Conservation (phyloP, 1,140 invertebrate genomes). For the Pseudoatta argentina region DNA sequence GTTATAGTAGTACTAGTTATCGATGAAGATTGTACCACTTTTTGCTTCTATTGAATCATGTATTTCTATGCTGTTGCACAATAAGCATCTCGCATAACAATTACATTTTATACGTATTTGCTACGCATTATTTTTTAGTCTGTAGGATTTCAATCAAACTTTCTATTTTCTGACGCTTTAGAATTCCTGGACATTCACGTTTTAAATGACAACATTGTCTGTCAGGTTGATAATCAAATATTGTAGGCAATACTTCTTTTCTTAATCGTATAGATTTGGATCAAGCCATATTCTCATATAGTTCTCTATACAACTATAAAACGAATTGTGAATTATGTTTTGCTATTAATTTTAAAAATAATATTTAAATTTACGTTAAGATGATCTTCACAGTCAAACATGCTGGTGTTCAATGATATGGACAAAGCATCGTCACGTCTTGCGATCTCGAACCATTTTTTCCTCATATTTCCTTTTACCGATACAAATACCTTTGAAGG, state of each 20-base stretch:
- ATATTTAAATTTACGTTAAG: too few relatives aligned
- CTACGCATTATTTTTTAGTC: not conserved
- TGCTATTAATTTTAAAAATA: not conserved
- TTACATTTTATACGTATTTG: not conserved
- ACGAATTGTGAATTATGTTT: not conserved
- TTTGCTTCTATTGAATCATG: too few relatives aligned
- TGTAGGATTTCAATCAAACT: not conserved
- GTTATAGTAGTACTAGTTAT: not conserved
- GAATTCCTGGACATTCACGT: not conserved
- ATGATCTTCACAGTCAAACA: too few relatives aligned
- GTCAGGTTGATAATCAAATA: constrained; percentile 13
- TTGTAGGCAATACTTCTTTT: not conserved
- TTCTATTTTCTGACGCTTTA: not conserved
- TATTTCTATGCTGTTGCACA: not conserved
- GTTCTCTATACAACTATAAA: not conserved
- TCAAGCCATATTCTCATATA: constrained; percentile 13
- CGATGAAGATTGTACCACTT: not conserved
- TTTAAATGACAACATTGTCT: not conserved
- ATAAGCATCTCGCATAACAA: not conserved
- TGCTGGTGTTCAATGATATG: not conserved
- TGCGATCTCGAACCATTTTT: not conserved
- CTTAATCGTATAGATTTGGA: not conserved
- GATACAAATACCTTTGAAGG: not conserved
- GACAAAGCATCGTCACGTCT: not conserved
- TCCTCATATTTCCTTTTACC: not conserved